These are phyloP conservation scores for Heliothis peltigera DNA, from an alignment of 2,888 invertebrate genomes.

Conservation along the genomic window DNA sequence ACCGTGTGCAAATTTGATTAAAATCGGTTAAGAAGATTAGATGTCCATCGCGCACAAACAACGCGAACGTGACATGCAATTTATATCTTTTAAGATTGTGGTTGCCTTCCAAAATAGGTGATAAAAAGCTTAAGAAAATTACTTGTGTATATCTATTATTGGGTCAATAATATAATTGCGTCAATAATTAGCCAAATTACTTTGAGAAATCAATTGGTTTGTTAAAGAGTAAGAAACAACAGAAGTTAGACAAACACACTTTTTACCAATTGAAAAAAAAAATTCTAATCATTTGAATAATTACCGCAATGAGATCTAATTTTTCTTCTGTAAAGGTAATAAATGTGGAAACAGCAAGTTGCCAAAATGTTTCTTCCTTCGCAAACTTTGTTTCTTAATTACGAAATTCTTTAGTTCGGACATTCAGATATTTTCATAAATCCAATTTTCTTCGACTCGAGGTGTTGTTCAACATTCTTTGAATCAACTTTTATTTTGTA, in stretches of 20 bases:
- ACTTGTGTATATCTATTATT: too few species aligned
- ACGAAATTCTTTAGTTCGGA: slow-evolving; percentile 21
- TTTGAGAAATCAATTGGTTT: neutral
- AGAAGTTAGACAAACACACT: slow-evolving; percentile 1
- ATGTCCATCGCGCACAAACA: too few species aligned
- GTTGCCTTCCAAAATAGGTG: too few species aligned
- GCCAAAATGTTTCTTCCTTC: slow-evolving; percentile 22
- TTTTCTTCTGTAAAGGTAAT: slow-evolving; percentile 13
- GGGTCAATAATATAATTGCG: too few species aligned
- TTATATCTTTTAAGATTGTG: too few species aligned
- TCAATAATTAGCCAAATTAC: neutral
- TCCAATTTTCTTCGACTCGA: slow-evolving; percentile 24
- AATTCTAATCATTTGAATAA: slow-evolving; percentile 10
- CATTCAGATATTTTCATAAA: slow-evolving; percentile 14
- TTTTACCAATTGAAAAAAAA: slow-evolving; percentile 10
- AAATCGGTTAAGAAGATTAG: too few species aligned
- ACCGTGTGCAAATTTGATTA: too few species aligned
- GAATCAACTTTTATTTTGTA: slow-evolving; percentile 28
- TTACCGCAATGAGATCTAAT: slow-evolving; percentile 2
- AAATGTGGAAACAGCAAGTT: slow-evolving; percentile 22
- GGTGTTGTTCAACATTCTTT: slow-evolving; percentile 25
- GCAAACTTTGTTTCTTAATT: slow-evolving; percentile 33
- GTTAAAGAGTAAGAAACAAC: slow-evolving; percentile 2
- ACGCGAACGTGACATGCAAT: too few species aligned
- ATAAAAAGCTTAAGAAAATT: too few species aligned